Conservation (phyloP, 2,888 invertebrate genomes). For the Tipula vernalis region DNA sequence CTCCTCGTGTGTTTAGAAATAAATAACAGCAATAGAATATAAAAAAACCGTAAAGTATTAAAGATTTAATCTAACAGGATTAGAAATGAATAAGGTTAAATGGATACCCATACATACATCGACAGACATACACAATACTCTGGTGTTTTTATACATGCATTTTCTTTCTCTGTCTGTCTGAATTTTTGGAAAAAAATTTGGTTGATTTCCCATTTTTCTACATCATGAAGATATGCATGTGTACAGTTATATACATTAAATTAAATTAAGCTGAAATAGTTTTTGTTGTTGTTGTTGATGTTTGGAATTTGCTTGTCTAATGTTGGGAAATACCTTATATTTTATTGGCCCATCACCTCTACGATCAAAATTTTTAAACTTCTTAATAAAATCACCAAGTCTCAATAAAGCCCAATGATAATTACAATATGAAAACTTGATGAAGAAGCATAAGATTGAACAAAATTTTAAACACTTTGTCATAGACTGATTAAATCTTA, state of each 20-base stretch:
- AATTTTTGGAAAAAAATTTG: background rate
- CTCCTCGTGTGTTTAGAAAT: background rate
- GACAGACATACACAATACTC: background rate
- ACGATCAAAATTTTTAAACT: no score
- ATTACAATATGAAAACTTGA: background rate
- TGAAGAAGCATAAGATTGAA: background rate
- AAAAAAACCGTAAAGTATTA: background rate
- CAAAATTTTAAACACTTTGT: background rate
- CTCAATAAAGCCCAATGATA: background rate
- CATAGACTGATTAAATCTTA: background rate
- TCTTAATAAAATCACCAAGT: no score
- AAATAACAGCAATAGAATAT: background rate
- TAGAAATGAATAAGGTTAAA: background rate
- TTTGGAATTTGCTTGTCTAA: no score
- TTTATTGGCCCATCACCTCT: no score
- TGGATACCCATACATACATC: background rate
- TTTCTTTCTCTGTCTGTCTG: background rate
- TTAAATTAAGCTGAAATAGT: no score
- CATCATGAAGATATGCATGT: no score
- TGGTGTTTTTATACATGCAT: background rate
- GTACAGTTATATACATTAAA: no score
- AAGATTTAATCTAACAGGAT: background rate
- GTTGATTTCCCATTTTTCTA: background rate
- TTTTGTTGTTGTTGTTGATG: no score
- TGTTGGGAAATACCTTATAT: no score